A percentile compares a stretch with the other conserved stretches of the same genome.
Conservation (phyloP, 2,113 vertebrate species). For the Plotosus lineatus region DNA sequence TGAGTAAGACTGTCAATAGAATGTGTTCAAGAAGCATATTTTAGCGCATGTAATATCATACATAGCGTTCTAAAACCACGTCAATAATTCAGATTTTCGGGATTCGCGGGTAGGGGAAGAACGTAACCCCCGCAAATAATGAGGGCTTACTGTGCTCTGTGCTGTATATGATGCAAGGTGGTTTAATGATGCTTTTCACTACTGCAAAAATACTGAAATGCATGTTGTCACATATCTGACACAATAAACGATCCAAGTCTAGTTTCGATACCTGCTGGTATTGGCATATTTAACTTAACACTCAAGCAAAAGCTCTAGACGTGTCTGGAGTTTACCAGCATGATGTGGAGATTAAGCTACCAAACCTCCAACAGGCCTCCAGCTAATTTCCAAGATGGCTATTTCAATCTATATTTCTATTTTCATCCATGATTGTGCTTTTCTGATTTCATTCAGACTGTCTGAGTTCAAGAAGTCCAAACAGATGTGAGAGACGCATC, state of each 20-base stretch:
- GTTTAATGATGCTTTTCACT: neutral
- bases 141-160: too few species aligned
- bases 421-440: neutral
- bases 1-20: too few species aligned
- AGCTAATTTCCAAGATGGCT: too few species aligned
- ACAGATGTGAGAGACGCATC: neutral
- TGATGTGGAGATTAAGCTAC: neutral
- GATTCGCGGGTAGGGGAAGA: too few species aligned
- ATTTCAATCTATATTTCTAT: neutral
- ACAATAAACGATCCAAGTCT: neutral
- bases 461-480: neutral
- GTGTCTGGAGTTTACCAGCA: neutral
- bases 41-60: too few species aligned
- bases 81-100: too few species aligned
- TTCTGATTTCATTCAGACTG: neutral
- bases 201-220: neutral
- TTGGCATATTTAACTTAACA: neutral
- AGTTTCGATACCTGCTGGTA: neutral
- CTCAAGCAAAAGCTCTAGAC: too few species aligned
- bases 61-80: too few species aligned
- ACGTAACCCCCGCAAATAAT: too few species aligned
- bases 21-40: too few species aligned
- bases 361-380: neutral
- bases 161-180: neutral
- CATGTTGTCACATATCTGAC: neutral